Base-by-base conservation (phyloP, 1,140 invertebrate species). In the Dufourea novaeangliae region DNA sequence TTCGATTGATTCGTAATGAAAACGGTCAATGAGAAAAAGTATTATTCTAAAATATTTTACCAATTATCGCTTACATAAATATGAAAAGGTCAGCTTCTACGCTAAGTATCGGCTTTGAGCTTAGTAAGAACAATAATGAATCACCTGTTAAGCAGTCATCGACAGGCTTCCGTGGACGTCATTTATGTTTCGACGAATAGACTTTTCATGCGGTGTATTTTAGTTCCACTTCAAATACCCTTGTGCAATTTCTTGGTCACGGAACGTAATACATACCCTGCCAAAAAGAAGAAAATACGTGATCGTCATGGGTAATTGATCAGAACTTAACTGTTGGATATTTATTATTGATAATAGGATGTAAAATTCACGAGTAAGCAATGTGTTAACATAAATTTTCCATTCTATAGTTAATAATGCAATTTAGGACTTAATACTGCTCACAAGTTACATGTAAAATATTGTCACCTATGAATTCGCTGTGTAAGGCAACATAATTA, bases 61-160 rank as follows among this genome's bases (percentile, higher is more conserved):
- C 17, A 59, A 75, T 46, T 67, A 56, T 59, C 52, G 17, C 29
- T 37, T 46, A 46, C 57, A 75, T 46, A 75, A 75, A 68, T 68
- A 75, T n/a, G 2, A 59, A 39, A 37, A 59, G 64, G 64, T 75
- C 39, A 64, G 57, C 54, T 50, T 44, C 32, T 11, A 11, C 56
- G 34, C 20, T 52, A 64, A 54, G 14, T n/a, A 32, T 5, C 11
- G 52, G 1, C 17, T 2, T 50, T 12, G 37, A 20, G n/a, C 17
- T 27, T 25, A 17, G 39, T 44, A 34, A 46, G 57, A 25, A 27
- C 27, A 1, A 17, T 44, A 37, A 46, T 56, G 52, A 68, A 68
- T 75, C 52, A 68, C 17, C 63, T 59, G n/a, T 67, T 41, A 67
- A 67, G 17, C 7, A 70, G 54, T 25, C 20, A 41, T 66, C 64